Conservation (phyloP, 2,888 invertebrate species). For the Lithophane leautieri region DNA sequence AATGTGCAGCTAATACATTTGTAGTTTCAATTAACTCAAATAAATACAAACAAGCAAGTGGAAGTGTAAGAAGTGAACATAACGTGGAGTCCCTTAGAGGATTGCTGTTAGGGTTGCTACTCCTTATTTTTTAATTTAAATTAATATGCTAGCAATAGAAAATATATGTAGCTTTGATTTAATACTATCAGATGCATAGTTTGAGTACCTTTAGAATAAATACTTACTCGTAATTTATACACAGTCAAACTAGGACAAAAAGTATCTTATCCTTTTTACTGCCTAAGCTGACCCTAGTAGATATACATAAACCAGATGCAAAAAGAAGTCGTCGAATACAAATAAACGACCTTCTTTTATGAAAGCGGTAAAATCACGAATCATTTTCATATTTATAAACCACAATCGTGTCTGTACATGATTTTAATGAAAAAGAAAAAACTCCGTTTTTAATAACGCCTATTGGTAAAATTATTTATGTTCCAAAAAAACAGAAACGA, state of each 20-base stretch:
- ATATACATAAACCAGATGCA: not conserved
- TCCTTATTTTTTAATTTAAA: not conserved
- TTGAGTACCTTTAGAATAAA: not conserved
- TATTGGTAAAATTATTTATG: not conserved
- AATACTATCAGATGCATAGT: not conserved
- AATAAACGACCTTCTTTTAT: not conserved
- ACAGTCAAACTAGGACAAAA: not conserved
- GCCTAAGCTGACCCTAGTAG: not conserved
- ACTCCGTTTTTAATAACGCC: slow-evolving; percentile 3
- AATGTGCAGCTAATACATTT: slow-evolving; percentile 22
- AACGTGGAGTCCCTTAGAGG: slow-evolving; percentile 50
- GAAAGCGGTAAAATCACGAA: not conserved
- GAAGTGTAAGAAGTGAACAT: slow-evolving; percentile 55
- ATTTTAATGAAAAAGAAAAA: not conserved
- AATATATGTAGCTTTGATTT: not conserved
- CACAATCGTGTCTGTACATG: no score
- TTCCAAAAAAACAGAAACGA: not conserved
- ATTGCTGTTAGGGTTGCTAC: slow-evolving; percentile 53
- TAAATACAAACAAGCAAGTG: slow-evolving; percentile 59
- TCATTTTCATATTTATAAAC: not conserved
- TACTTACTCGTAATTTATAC: not conserved
- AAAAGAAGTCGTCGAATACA: not conserved
- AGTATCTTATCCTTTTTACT: not conserved
- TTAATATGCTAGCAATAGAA: not conserved
- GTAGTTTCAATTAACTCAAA: slow-evolving; percentile 63